Evolutionary conservation across 1,140 invertebrate genomes (phyloP).

Genomic region (Panulirus ornatus): DNA sequence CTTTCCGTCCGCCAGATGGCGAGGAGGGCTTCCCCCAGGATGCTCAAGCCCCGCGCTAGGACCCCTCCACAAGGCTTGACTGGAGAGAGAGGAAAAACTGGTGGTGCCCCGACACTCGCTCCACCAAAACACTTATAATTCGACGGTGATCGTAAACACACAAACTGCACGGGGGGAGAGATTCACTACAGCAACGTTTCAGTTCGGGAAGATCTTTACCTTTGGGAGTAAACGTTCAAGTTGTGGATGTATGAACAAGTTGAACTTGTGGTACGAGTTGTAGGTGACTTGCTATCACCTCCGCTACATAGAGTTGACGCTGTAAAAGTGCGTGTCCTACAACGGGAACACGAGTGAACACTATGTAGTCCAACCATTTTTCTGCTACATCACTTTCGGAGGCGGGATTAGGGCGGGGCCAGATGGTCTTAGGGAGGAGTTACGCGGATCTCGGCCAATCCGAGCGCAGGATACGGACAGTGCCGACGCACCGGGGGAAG

Average conservation of each 20-base stretch:
- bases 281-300: constrained; percentile 75
- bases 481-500: constrained; percentile 41
- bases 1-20: neutral
- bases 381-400: constrained; percentile 75
- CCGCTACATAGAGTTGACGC: constrained; percentile 74
- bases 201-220: constrained; percentile 55
- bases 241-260: constrained; percentile 72
- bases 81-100: constrained; percentile 65
- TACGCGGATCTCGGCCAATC: constrained; percentile 19
- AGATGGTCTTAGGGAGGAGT: constrained; percentile 49
- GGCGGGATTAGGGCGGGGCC: constrained; percentile 63
- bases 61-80: constrained; percentile 41
- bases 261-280: constrained; percentile 69
- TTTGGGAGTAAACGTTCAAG: constrained; percentile 65
- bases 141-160: constrained; percentile 67
- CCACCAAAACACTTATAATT: constrained; percentile 73
- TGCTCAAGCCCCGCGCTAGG: neutral
- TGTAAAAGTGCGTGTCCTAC: constrained; percentile 76
- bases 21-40: neutral
- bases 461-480: neutral
- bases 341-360: constrained; percentile 75
- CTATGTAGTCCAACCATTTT: constrained; percentile 75
- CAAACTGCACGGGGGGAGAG: constrained; percentile 60
- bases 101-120: constrained; percentile 50
- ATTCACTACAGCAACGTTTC: constrained; percentile 62